A percentile compares a stretch with the other conserved stretches of the same genome.
phyloP scores from a whole-genome alignment of 2,797 vertebrate genomes.

The Onychomys arenicola region DNA sequence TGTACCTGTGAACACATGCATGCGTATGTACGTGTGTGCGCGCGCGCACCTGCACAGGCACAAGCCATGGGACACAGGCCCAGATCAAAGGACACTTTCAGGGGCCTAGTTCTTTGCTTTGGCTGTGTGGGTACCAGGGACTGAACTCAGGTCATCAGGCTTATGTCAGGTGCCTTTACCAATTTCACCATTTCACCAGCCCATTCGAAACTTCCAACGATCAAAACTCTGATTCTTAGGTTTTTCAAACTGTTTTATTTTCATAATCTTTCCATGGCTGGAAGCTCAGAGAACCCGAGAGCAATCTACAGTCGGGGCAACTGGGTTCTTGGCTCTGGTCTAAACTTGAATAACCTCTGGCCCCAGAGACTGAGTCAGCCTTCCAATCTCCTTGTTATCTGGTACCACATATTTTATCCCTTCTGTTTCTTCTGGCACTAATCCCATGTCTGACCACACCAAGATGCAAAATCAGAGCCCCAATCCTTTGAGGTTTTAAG shows the following conservation, averaged over 20 bases:
- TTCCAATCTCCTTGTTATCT: neutral
- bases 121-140: neutral
- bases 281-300: neutral
- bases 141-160: neutral
- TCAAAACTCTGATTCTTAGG: neutral
- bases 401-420: neutral
- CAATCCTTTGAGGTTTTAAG: neutral
- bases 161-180: neutral
- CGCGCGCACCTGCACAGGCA: neutral
- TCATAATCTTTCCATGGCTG: neutral
- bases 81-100: neutral
- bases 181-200: neutral
- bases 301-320: accelerated
- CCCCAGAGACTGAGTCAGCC: no score
- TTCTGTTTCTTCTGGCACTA: neutral
- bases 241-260: neutral
- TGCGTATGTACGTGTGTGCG: accelerated
- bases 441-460: neutral
- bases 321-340: no score
- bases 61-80: neutral
- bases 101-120: neutral
- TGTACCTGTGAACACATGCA: neutral
- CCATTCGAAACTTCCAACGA: neutral
- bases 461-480: neutral
- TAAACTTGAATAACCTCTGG: neutral